phyloP scores from a whole-genome alignment of 2,888 invertebrate genomes.

The Caenorhabditis zanzibari region DNA sequence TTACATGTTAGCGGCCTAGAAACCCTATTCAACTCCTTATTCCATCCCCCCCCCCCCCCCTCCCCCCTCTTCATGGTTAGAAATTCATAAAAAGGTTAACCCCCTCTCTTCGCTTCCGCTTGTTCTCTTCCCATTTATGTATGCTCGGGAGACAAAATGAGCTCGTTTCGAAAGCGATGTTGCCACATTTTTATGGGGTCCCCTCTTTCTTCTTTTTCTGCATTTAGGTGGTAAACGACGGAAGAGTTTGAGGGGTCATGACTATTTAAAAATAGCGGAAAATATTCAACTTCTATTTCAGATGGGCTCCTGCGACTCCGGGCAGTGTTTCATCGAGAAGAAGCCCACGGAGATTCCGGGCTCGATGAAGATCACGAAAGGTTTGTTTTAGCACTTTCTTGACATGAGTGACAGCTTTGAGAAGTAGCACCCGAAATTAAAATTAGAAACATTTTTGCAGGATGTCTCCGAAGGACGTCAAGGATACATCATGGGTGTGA shows the following conservation, averaged over 20 bases:
- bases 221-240: too few species aligned
- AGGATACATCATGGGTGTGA: conserved; percentile 81
- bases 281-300: conserved; percentile 40
- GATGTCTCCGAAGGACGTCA: conserved; percentile 80
- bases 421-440: not conserved
- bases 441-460: conserved; percentile 60
- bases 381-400: conserved; percentile 21
- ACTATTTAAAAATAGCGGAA: not conserved
- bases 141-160: conserved; percentile 3
- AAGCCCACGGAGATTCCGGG: conserved; percentile 80
- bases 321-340: conserved; percentile 82
- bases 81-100: conserved; percentile 14
- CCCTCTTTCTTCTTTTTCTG: not conserved
- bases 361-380: conserved; percentile 73
- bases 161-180: conserved; percentile 11
- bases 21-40: too few species aligned
- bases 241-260: too few species aligned
- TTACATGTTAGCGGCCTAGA: too few species aligned
- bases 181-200: conserved; percentile 12
- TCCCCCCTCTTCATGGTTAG: not conserved
- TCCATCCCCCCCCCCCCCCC: not conserved
- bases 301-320: conserved; percentile 82
- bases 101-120: not conserved
- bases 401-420: not conserved
- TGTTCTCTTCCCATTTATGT: too few species aligned